These are phyloP conservation scores for Drosophila suboccidentalis DNA, from an alignment of 2,888 invertebrate genomes.

Conservation along the genomic window DNA sequence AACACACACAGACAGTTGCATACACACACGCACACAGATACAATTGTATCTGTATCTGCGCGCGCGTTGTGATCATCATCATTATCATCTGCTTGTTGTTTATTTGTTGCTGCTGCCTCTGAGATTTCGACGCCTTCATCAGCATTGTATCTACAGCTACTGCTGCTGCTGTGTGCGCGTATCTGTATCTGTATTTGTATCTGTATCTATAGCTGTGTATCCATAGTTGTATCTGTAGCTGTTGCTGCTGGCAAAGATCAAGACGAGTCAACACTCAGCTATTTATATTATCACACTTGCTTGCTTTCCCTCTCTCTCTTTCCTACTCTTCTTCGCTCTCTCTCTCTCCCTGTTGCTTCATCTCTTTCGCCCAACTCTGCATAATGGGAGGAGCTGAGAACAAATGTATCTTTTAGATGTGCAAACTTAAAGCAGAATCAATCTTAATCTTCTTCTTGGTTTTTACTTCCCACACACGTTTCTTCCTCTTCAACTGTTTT, in stretches of 20 bases:
- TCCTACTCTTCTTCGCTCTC: background rate
- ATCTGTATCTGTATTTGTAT: conserved; percentile 24
- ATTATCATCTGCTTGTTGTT: conserved; percentile 44
- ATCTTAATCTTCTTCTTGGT: conserved; percentile 13
- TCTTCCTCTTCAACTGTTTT: background rate
- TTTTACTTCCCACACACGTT: conserved; percentile 51
- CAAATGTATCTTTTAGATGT: conserved; percentile 44
- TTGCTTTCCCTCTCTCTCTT: background rate
- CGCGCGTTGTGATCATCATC: conserved; percentile 35
- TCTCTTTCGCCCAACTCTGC: background rate
- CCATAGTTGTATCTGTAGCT: conserved; percentile 11
- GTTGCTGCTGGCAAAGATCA: conserved; percentile 57
- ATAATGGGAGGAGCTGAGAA: conserved; percentile 49
- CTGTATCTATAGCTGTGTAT: conserved; percentile 27
- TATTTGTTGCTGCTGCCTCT: conserved; percentile 40
- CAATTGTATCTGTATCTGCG: conserved; percentile 40
- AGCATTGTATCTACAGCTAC: conserved; percentile 15
- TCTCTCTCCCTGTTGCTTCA: conserved; percentile 5
- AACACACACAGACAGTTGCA: conserved; percentile 40
- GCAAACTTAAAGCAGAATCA: conserved; percentile 13
- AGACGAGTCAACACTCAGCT: conserved; percentile 48
- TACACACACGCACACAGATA: conserved; percentile 21
- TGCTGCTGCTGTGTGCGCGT: conserved; percentile 22
- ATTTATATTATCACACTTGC: conserved; percentile 51
- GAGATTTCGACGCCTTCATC: conserved; percentile 73